Conservation (phyloP, 1,140 invertebrate genomes). For the Cheumatopsyche charites region DNA sequence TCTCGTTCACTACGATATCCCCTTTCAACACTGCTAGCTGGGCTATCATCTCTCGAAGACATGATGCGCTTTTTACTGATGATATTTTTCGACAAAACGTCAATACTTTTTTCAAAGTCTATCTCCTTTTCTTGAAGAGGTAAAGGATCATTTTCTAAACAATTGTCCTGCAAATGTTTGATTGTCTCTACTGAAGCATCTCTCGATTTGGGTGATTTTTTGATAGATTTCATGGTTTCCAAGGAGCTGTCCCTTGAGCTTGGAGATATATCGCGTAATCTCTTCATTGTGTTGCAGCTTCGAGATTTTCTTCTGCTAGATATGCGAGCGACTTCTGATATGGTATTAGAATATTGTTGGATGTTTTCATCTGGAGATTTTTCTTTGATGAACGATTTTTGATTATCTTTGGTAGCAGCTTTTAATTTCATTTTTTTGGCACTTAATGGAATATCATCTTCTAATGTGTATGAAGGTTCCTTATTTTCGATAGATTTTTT, state of each 20-base stretch:
- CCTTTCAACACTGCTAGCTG: slow-evolving; percentile 59
- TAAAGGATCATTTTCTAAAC: slow-evolving; percentile 62
- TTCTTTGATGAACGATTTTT: slow-evolving; percentile 31
- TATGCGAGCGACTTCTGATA: slow-evolving; percentile 45
- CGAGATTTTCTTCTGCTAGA: slow-evolving; percentile 56
- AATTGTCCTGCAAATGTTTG: slow-evolving; percentile 51
- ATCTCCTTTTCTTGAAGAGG: slow-evolving; percentile 62
- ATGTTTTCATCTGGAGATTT: slow-evolving; percentile 26
- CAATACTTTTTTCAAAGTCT: slow-evolving; percentile 61
- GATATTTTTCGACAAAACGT: slow-evolving; percentile 57
- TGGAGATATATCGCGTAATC: slow-evolving; percentile 54
- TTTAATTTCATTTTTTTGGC: slow-evolving; percentile 23
- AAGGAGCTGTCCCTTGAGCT: slow-evolving; percentile 61
- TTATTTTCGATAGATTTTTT: slow-evolving; percentile 37
- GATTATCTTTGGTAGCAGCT: slow-evolving; percentile 8
- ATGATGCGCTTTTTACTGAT: slow-evolving; percentile 58
- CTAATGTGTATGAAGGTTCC: slow-evolving; percentile 25
- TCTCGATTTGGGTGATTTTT: slow-evolving; percentile 54
- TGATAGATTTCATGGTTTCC: slow-evolving; percentile 55
- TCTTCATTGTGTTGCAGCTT: slow-evolving; percentile 55
- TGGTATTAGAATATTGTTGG: slow-evolving; percentile 27
- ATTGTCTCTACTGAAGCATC: slow-evolving; percentile 57
- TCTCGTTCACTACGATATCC: slow-evolving; percentile 59
- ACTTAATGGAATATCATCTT: slow-evolving; percentile 35
- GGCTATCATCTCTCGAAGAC: slow-evolving; percentile 61